Conservation (phyloP, 2,113 vertebrate species). For the Anguilla japonica region DNA sequence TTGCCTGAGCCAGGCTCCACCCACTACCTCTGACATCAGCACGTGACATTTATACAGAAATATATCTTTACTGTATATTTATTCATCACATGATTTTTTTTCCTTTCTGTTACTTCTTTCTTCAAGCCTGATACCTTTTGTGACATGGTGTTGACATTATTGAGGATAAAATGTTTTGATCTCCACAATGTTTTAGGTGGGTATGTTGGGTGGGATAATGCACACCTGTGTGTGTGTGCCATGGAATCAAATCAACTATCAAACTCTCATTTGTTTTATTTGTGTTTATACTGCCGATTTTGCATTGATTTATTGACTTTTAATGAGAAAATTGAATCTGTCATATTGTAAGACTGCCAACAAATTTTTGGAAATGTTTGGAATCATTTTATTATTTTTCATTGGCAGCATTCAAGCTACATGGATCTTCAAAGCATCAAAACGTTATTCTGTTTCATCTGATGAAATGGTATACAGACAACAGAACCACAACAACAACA, state of each 20-base stretch:
- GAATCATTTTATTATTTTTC: background rate
- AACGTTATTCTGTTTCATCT: background rate
- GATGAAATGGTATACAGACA: background rate
- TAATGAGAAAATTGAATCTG: background rate
- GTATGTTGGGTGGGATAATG: constrained; percentile 24
- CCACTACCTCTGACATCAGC: background rate
- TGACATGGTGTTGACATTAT: too few species aligned
- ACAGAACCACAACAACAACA: background rate
- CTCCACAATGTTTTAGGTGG: background rate
- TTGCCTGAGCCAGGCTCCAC: background rate
- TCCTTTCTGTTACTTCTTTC: too few species aligned
- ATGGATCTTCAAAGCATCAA: background rate
- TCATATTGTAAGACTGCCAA: background rate
- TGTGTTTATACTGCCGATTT: background rate
- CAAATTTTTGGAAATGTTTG: background rate
- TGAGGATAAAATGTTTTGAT: too few species aligned
- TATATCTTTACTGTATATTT: background rate
- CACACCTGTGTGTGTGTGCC: constrained; percentile 4
- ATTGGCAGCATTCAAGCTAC: background rate
- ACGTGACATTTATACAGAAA: constrained; percentile 6
- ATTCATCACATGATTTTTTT: too few species aligned
- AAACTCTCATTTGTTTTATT: background rate
- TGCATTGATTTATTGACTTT: background rate
- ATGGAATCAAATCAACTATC: background rate
- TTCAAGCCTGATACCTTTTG: too few species aligned